These are phyloP conservation scores for Oophaga sylvatica DNA, from an alignment of 2,797 vertebrate genomes.

Conservation along the genomic window DNA sequence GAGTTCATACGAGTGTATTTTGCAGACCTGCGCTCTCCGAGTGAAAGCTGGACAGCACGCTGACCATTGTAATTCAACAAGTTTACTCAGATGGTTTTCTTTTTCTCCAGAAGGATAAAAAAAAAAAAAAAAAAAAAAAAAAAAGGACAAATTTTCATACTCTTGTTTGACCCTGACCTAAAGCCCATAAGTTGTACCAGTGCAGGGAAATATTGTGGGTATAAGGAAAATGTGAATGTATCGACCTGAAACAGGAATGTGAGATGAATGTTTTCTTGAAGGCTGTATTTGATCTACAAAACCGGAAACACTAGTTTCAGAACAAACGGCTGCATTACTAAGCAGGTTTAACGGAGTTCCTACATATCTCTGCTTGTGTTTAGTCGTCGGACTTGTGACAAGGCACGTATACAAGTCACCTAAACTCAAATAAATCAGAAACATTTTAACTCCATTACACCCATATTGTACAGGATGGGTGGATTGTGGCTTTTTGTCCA, in stretches of 20 bases:
- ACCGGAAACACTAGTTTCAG: constrained; percentile 34
- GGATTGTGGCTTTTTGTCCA: no score
- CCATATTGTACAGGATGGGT: not conserved
- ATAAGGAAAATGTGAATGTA: not conserved
- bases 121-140: no score
- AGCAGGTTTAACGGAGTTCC: not conserved
- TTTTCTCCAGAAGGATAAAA: no score
- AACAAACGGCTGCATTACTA: constrained; percentile 23
- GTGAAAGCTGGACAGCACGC: no score
- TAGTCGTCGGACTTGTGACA: not conserved
- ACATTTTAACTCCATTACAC: not conserved
- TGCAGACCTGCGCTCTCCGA: no score
- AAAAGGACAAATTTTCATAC: no score
- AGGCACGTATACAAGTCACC: not conserved
- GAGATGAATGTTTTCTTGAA: constrained; percentile 1
- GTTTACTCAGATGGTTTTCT: no score
- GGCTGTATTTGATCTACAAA: not conserved
- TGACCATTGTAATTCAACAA: no score
- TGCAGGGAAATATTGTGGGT: not conserved
- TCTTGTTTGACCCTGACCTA: no score
- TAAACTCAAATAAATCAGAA: not conserved
- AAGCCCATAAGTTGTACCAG: not conserved
- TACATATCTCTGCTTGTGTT: constrained; percentile 3
- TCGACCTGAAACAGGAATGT: no score
- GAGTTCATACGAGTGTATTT: no score